A percentile compares a stretch with the other conserved stretches of the same genome.
Conservation (phyloP, 30 jellyfish, hydroid and myxozoan species). For the Phacellophora camtschatica region DNA sequence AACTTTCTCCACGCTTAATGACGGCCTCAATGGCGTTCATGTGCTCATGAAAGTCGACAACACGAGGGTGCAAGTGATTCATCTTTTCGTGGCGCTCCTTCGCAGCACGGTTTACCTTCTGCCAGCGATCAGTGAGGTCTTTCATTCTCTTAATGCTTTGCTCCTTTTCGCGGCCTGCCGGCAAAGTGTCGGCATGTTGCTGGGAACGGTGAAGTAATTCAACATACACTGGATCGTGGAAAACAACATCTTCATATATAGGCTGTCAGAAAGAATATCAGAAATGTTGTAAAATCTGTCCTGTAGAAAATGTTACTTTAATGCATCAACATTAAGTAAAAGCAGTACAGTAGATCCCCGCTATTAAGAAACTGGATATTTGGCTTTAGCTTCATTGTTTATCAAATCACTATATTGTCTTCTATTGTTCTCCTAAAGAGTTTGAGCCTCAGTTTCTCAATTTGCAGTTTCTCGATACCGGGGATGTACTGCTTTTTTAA, state of each 20-base stretch:
- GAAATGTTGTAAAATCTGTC: too few species aligned
- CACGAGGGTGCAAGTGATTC: constrained; percentile 60
- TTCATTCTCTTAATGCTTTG: constrained; percentile 27
- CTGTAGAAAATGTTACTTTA: too few species aligned
- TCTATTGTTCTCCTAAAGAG: too few species aligned
- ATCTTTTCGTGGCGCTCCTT: constrained; percentile 64
- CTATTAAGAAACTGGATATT: too few species aligned
- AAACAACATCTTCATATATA: constrained; percentile 71
- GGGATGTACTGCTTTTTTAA: too few species aligned
- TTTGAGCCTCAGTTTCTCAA: too few species aligned
- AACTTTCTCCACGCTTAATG: constrained; percentile 68
- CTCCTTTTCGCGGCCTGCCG: constrained; percentile 67
- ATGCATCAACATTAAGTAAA: too few species aligned
- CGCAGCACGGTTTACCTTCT: constrained; percentile 54
- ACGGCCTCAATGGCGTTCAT: constrained; percentile 57
- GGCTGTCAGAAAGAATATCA: constrained; percentile 41
- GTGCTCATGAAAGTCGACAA: constrained; percentile 54
- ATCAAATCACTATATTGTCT: too few species aligned
- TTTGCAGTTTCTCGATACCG: too few species aligned
- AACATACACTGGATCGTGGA: constrained; percentile 69
- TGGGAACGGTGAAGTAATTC: constrained; percentile 69
- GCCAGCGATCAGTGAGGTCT: constrained; percentile 85
- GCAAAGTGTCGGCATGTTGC: constrained; percentile 40
- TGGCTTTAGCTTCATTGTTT: too few species aligned
- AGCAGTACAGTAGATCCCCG: too few species aligned